Conservation (phyloP, 1,140 invertebrate genomes). For the Caenorhabditis briggsae region DNA sequence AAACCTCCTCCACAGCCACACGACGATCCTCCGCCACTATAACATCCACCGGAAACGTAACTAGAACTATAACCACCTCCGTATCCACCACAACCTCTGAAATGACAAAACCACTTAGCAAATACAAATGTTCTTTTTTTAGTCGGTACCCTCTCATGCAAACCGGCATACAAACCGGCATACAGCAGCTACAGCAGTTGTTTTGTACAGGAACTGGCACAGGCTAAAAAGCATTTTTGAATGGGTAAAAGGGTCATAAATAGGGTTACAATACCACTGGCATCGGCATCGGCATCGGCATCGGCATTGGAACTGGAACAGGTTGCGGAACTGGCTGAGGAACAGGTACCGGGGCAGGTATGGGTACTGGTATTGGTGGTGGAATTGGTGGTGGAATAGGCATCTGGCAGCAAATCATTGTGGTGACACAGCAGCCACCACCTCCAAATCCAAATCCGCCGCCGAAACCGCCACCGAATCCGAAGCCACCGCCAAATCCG, state of each 20-base stretch:
- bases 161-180: slow-evolving; percentile 70
- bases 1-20: slow-evolving; percentile 43
- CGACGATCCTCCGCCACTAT: slow-evolving; percentile 27
- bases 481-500: neutral
- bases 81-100: slow-evolving; percentile 57
- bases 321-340: slow-evolving; percentile 29
- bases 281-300: slow-evolving; percentile 23
- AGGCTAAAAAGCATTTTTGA: neutral
- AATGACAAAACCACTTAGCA: slow-evolving; percentile 24
- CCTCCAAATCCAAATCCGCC: slow-evolving; percentile 37
- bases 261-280: slow-evolving; percentile 1
- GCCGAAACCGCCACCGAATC: slow-evolving; percentile 26
- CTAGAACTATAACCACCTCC: slow-evolving; percentile 52
- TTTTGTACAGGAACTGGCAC: slow-evolving; percentile 53
- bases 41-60: slow-evolving; percentile 54
- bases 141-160: slow-evolving; percentile 62
- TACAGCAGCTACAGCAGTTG: slow-evolving; percentile 68
- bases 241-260: neutral
- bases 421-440: slow-evolving; percentile 52
- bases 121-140: slow-evolving; percentile 9
- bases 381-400: slow-evolving; percentile 36
- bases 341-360: slow-evolving; percentile 2
- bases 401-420: slow-evolving; percentile 51
- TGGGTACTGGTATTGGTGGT: slow-evolving; percentile 33
- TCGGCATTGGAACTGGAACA: slow-evolving; percentile 1